Conservation (phyloP, 2,888 invertebrate species). For the Gastracanthus pulcherrimus region DNA sequence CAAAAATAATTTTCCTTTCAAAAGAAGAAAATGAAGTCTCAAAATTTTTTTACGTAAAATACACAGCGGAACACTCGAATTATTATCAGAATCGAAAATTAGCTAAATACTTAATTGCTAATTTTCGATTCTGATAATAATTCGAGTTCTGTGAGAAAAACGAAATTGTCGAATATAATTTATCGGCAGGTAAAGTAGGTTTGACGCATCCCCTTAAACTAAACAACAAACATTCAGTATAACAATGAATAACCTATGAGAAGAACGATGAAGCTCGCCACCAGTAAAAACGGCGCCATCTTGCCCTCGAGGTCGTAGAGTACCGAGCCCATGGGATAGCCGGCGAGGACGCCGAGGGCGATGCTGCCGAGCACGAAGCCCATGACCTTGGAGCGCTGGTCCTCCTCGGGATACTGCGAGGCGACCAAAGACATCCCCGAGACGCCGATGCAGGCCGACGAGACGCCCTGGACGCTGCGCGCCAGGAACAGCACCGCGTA, state of each 20-base stretch:
- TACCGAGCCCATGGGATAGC: conserved; percentile 90
- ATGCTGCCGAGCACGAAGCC: conserved; percentile 89
- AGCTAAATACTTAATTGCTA: too few relatives aligned
- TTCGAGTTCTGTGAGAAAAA: too few relatives aligned
- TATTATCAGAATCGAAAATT: too few relatives aligned
- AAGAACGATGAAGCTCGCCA: conserved; percentile 81
- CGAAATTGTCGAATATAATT: too few relatives aligned
- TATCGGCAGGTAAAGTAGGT: too few relatives aligned
- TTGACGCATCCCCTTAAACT: too few relatives aligned
- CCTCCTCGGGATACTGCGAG: conserved; percentile 78
- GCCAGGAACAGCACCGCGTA: conserved; percentile 85
- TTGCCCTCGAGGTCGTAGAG: conserved; percentile 88
- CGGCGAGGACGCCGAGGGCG: conserved; percentile 88
- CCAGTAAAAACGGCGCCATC: conserved; percentile 85
- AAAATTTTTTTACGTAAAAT: too few relatives aligned
- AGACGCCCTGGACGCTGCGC: conserved; percentile 88
- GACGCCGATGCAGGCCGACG: conserved; percentile 88
- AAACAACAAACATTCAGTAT: neutral
- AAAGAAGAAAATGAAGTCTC: too few relatives aligned
- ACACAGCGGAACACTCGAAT: too few relatives aligned
- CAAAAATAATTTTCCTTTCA: too few relatives aligned
- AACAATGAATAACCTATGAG: conserved; percentile 67
- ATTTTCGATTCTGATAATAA: too few relatives aligned
- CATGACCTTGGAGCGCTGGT: conserved; percentile 84
- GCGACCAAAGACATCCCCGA: conserved; percentile 91